Percentiles rank a stretch among this genome's conserved stretches.
These are phyloP conservation scores for Eupithecia inturbata DNA, from an alignment of 2,888 invertebrate genomes.

Conservation along the genomic window DNA sequence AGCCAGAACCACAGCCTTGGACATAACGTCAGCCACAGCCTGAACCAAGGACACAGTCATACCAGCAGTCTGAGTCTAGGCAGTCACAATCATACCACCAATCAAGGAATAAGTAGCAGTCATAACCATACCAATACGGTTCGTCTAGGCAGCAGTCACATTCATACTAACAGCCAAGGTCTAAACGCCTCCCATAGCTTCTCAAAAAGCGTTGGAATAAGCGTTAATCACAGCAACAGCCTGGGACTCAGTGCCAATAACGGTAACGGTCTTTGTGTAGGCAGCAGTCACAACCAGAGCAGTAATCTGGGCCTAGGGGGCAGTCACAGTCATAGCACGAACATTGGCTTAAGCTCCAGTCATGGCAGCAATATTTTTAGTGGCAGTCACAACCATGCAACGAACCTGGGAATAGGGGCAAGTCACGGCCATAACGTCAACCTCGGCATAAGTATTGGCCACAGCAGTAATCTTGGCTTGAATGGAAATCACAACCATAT, in stretches of 20 bases:
- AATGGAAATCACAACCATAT: constrained; percentile 21
- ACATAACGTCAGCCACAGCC: constrained; percentile 24
- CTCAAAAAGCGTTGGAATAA: constrained; percentile 12
- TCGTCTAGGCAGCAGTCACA: constrained; percentile 36
- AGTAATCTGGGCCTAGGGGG: constrained; percentile 14
- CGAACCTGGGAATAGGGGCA: neutral
- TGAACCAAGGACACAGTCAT: constrained; percentile 14
- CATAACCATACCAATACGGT: constrained; percentile 28
- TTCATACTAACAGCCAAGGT: constrained; percentile 21
- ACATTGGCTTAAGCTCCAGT: constrained; percentile 15
- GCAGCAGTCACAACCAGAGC: constrained; percentile 19
- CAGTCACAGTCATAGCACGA: constrained; percentile 21
- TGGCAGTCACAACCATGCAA: constrained; percentile 11
- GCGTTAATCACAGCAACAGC: constrained; percentile 18
- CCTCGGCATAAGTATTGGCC: constrained; percentile 13
- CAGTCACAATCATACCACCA: constrained; percentile 22
- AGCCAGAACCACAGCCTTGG: constrained; percentile 33
- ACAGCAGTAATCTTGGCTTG: constrained; percentile 12
- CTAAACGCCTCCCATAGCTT: constrained; percentile 15
- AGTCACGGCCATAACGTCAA: constrained; percentile 29
- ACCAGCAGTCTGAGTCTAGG: constrained; percentile 12
- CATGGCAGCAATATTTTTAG: constrained; percentile 18
- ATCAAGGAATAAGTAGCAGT: constrained; percentile 12
- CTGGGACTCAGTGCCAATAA: constrained; percentile 9
- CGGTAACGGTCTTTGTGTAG: constrained; percentile 10